A percentile compares a stretch with the other conserved stretches of the same genome.
Evolutionary conservation across 1,140 invertebrate species (phyloP).

Genomic region (Bradynema listronoti): DNA sequence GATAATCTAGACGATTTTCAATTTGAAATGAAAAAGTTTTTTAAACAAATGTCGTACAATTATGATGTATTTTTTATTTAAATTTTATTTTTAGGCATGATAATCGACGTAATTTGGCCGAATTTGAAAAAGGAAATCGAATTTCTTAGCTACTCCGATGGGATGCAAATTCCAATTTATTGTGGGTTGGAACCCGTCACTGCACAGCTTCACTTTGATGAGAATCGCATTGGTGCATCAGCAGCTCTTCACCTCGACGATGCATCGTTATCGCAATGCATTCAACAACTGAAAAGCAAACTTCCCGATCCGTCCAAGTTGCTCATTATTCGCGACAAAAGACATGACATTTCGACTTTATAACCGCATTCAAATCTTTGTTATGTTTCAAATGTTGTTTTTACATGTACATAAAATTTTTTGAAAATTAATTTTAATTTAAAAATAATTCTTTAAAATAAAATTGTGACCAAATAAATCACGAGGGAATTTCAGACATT

Average conservation of each 20-base stretch:
- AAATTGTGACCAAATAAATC: too few species aligned
- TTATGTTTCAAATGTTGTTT: too few species aligned
- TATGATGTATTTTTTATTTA: too few species aligned
- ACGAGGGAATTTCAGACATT: too few species aligned
- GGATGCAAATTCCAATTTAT: constrained; percentile 38
- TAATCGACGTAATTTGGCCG: constrained; percentile 56
- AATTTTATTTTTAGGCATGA: constrained; percentile 52
- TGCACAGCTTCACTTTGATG: constrained; percentile 37
- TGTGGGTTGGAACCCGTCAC: constrained; percentile 52
- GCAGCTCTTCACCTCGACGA: constrained; percentile 34
- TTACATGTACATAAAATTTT: too few species aligned
- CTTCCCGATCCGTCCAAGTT: constrained; percentile 51
- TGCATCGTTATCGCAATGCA: constrained; percentile 32
- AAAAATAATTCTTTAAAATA: too few species aligned
- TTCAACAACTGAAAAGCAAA: constrained; percentile 46
- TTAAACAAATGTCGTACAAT: too few species aligned
- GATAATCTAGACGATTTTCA: too few species aligned
- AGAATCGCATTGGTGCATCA: constrained; percentile 47
- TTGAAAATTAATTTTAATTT: too few species aligned
- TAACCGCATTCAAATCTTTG: too few species aligned
- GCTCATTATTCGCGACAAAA: constrained; percentile 32
- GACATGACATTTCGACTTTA: too few species aligned
- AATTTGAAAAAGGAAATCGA: constrained; percentile 49
- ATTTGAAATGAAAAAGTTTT: too few species aligned
- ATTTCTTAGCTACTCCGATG: constrained; percentile 46